Evolutionary conservation across 1,140 invertebrate genomes (phyloP).

Genomic region (Orius insidiosus): DNA sequence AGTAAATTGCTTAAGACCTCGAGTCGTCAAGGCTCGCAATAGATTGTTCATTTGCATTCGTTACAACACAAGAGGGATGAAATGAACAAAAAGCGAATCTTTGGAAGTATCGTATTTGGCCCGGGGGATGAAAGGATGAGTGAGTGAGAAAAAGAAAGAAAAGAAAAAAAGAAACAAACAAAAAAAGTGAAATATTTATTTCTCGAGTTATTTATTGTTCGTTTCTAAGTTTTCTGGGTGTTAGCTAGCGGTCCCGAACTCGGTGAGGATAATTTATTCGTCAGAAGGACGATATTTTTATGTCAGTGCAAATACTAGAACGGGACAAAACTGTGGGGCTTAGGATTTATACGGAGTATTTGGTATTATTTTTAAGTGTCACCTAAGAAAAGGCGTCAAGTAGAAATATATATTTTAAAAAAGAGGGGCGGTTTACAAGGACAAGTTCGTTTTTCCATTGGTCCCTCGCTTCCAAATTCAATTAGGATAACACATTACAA

Average conservation of each 20-base stretch:
- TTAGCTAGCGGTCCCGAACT: conserved; percentile 8
- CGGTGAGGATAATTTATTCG: conserved; percentile 9
- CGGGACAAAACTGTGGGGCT: background rate
- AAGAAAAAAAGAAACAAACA: background rate
- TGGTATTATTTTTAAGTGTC: conserved; percentile 11
- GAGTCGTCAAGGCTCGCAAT: too few species aligned
- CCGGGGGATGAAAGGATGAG: conserved; percentile 7
- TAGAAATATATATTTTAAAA: too few species aligned
- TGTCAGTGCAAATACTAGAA: conserved; percentile 8
- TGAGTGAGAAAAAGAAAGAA: background rate
- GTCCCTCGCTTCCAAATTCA: too few species aligned
- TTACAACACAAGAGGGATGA: too few species aligned
- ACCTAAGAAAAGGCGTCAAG: background rate
- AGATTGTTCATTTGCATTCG: too few species aligned
- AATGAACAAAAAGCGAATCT: too few species aligned
- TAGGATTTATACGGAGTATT: conserved; percentile 11
- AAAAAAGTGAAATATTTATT: conserved; percentile 9
- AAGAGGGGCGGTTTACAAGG: background rate
- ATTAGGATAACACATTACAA: too few species aligned
- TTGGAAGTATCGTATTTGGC: too few species aligned
- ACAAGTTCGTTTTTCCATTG: too few species aligned
- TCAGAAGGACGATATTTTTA: conserved; percentile 10
- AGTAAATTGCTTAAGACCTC: too few species aligned
- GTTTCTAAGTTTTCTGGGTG: conserved; percentile 10
- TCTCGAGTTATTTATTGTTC: conserved; percentile 9